Percentiles rank a stretch among this genome's conserved stretches.
Conservation (phyloP, 2,797 vertebrate genomes). For the Esox lucius region DNA sequence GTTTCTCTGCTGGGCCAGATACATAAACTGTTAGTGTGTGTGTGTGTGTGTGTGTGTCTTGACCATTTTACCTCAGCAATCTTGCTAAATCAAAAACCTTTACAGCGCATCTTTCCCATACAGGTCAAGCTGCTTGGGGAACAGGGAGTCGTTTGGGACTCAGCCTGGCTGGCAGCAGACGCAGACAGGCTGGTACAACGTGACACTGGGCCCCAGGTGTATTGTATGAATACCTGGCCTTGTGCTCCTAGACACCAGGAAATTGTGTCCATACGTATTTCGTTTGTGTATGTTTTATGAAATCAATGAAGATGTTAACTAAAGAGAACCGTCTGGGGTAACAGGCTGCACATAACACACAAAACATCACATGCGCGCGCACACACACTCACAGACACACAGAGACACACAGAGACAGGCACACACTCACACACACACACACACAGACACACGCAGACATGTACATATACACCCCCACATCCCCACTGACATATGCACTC, state of each 20-base stretch:
- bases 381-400: neutral
- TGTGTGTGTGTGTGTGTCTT: too few relatives aligned
- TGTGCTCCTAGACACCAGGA: neutral
- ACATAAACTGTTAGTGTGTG: too few relatives aligned
- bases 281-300: neutral
- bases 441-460: neutral
- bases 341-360: neutral
- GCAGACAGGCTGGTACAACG: slow-evolving; percentile 38
- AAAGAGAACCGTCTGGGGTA: neutral
- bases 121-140: neutral
- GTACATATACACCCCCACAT: too few relatives aligned
- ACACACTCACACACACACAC: neutral
- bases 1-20: slow-evolving; percentile 41
- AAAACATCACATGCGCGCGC: neutral
- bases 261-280: neutral
- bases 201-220: neutral
- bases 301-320: neutral
- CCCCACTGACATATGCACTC: neutral
- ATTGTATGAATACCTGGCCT: neutral
- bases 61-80: slow-evolving; percentile 35
- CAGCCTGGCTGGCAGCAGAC: slow-evolving; percentile 3
- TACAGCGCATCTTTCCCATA: neutral
- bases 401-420: slow-evolving; percentile 38
- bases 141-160: neutral
- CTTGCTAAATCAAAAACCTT: slow-evolving; percentile 35